These are phyloP conservation scores for Micropterix aruncella DNA, from an alignment of 2,888 invertebrate genomes.

Conservation along the genomic window DNA sequence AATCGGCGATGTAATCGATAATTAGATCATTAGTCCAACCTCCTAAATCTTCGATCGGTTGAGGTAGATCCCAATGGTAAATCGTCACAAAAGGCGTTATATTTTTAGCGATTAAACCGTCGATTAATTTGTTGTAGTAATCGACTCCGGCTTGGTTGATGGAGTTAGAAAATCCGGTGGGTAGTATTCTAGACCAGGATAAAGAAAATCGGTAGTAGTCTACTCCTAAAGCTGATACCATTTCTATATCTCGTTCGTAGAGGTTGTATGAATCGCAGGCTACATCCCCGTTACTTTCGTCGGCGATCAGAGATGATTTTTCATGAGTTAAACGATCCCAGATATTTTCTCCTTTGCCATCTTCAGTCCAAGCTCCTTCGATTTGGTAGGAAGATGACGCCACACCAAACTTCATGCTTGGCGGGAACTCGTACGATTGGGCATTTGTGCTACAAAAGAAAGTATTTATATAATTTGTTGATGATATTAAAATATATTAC, in stretches of 20 bases:
- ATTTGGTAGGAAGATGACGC: background rate
- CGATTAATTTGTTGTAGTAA: constrained; percentile 41
- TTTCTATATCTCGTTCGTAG: constrained; percentile 24
- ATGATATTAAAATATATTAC: too few relatives aligned
- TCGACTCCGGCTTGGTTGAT: constrained; percentile 35
- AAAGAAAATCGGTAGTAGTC: constrained; percentile 28
- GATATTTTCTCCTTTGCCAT: constrained; percentile 25
- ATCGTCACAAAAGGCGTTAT: constrained; percentile 35
- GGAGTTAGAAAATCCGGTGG: constrained; percentile 24
- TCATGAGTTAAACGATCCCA: constrained; percentile 22
- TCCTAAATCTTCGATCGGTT: constrained; percentile 16
- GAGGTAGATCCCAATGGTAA: constrained; percentile 22
- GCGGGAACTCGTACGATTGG: background rate
- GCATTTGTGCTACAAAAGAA: too few relatives aligned
- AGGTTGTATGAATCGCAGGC: constrained; percentile 43
- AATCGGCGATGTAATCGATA: constrained; percentile 19
- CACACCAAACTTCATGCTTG: background rate
- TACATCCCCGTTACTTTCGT: constrained; percentile 31
- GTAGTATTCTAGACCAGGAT: constrained; percentile 39
- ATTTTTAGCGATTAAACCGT: constrained; percentile 29
- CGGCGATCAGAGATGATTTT: background rate
- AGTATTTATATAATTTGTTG: too few relatives aligned
- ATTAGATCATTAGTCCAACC: constrained; percentile 18
- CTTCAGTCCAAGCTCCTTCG: background rate
- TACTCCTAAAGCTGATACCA: constrained; percentile 17